Evolutionary conservation across 2,797 vertebrate species (phyloP).

Genomic region (Enteromius fasciolatus): DNA sequence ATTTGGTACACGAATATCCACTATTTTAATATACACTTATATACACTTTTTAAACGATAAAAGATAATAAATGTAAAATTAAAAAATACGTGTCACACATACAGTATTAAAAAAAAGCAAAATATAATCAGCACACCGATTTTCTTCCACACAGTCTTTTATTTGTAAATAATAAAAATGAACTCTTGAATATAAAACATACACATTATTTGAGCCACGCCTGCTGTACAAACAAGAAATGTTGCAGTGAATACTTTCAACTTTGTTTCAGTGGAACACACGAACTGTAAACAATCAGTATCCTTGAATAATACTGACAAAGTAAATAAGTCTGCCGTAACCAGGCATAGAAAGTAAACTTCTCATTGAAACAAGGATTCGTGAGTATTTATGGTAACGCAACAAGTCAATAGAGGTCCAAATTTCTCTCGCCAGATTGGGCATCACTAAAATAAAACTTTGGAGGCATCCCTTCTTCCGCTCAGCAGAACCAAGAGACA

Average conservation of each 20-base stretch:
- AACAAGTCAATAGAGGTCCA: slow-evolving; percentile 58
- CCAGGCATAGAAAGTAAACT: slow-evolving; percentile 93
- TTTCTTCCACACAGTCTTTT: slow-evolving; percentile 84
- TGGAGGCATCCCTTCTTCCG: slow-evolving; percentile 70
- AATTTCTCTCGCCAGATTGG: slow-evolving; percentile 52
- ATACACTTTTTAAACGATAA: not conserved
- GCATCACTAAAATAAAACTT: slow-evolving; percentile 63
- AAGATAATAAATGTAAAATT: not conserved
- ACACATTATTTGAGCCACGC: slow-evolving; percentile 86
- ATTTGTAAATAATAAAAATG: slow-evolving; percentile 90
- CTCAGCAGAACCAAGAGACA: slow-evolving; percentile 74
- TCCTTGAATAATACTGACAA: slow-evolving; percentile 83
- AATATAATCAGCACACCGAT: not conserved
- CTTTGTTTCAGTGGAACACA: slow-evolving; percentile 79
- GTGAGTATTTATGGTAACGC: slow-evolving; percentile 82
- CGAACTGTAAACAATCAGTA: slow-evolving; percentile 86
- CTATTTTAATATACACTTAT: too few species aligned
- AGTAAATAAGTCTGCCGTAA: slow-evolving; percentile 83
- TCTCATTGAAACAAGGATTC: slow-evolving; percentile 85
- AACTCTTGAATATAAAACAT: slow-evolving; percentile 89
- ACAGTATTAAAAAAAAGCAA: not conserved
- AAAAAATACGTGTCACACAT: not conserved
- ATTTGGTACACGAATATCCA: not conserved
- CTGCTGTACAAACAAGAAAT: slow-evolving; percentile 86
- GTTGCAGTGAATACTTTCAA: slow-evolving; percentile 83